Evolutionary conservation across 2,888 invertebrate genomes (phyloP).

Genomic region (Drosophila sordidula): DNA sequence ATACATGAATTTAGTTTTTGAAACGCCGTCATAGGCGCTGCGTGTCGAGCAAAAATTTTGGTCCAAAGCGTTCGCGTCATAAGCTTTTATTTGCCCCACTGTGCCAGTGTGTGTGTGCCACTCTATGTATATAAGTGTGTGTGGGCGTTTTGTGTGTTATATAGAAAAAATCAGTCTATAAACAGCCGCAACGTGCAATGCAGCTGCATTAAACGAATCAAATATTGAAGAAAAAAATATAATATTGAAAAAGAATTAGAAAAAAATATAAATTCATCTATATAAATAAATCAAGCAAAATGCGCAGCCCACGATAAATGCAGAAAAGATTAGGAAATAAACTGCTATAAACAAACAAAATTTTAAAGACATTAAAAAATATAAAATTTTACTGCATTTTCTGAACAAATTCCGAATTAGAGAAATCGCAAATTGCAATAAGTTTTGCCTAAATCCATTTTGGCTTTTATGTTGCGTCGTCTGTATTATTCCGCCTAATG

Average conservation of each 20-base stretch:
- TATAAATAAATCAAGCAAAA: constrained; percentile 44
- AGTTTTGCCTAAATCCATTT: constrained; percentile 17
- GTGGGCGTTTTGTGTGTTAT: constrained; percentile 44
- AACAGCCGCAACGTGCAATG: constrained; percentile 38
- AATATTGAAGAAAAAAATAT: constrained; percentile 19
- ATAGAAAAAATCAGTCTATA: constrained; percentile 35
- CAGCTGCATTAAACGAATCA: constrained; percentile 42
- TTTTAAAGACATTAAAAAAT: background rate
- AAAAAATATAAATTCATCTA: constrained; percentile 9
- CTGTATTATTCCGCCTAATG: constrained; percentile 40
- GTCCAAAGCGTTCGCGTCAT: constrained; percentile 27
- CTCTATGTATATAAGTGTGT: constrained; percentile 32
- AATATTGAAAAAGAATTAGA: constrained; percentile 27
- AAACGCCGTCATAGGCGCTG: constrained; percentile 77
- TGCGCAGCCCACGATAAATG: constrained; percentile 39
- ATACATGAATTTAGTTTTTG: constrained; percentile 77
- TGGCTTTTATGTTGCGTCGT: constrained; percentile 18
- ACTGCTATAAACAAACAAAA: background rate
- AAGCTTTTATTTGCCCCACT: constrained; percentile 41
- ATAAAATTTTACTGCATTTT: too few species aligned
- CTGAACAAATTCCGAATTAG: too few species aligned
- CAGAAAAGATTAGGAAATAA: background rate
- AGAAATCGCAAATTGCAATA: constrained; percentile 16
- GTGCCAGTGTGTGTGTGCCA: constrained; percentile 27
- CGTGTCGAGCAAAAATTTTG: constrained; percentile 54